Percentiles rank a stretch among this genome's conserved stretches.
Evolutionary conservation across 2,797 vertebrate species (phyloP).

Genomic region (Syndactyla subalaris): DNA sequence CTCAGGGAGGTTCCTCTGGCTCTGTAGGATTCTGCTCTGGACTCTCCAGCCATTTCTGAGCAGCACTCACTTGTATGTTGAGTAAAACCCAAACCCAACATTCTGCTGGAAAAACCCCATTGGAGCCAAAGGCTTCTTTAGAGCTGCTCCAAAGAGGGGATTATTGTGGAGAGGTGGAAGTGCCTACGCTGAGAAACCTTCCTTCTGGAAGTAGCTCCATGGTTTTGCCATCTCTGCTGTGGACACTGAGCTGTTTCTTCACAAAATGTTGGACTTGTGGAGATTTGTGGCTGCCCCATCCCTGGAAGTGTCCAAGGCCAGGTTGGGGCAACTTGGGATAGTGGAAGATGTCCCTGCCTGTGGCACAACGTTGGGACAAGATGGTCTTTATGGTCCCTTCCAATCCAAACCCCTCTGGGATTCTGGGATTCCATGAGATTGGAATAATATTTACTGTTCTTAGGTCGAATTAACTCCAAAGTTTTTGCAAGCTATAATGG

Average conservation of each 20-base stretch:
- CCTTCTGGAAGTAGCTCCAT: background rate
- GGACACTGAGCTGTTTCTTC: background rate
- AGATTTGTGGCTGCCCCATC: background rate
- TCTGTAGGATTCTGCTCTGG: background rate
- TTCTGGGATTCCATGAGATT: background rate
- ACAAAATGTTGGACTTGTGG: background rate
- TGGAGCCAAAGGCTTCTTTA: background rate
- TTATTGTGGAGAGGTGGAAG: background rate
- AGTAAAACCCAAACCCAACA: constrained; percentile 30
- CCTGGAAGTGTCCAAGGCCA: background rate
- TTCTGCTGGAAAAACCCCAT: background rate
- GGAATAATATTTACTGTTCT: background rate
- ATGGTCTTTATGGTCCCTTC: background rate
- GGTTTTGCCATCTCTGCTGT: background rate
- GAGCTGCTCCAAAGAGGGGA: background rate
- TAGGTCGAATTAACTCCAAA: background rate
- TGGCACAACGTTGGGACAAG: too few relatives aligned
- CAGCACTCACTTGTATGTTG: background rate
- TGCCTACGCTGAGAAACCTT: background rate
- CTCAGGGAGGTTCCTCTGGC: background rate
- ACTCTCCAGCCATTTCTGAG: background rate
- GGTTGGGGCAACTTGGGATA: background rate
- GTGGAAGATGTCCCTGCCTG: background rate
- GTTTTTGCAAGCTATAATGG: background rate
- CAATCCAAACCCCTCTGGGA: background rate